These are phyloP conservation scores for Tragelaphus scriptus DNA, from an alignment of 2,113 vertebrate genomes.

Conservation along the genomic window DNA sequence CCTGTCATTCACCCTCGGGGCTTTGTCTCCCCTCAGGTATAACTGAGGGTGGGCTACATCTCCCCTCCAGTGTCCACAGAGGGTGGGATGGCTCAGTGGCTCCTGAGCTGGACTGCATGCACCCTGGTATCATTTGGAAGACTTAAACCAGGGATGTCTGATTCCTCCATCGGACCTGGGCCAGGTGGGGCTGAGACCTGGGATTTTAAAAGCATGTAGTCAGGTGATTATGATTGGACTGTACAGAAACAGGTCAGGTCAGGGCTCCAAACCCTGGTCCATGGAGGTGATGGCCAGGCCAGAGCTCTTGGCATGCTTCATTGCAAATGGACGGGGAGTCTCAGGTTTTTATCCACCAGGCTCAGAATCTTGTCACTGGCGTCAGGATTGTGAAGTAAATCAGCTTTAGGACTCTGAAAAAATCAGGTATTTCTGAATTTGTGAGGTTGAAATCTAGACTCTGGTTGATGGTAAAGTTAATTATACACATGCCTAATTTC, in stretches of 20 bases:
- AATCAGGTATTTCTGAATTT: neutral
- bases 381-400: neutral
- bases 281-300: neutral
- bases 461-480: neutral
- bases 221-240: neutral
- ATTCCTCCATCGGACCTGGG: neutral
- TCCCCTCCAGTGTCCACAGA: fast-evolving
- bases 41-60: fast-evolving
- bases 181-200: fast-evolving
- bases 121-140: neutral
- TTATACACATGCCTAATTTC: neutral
- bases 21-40: neutral
- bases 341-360: neutral
- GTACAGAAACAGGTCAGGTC: neutral
- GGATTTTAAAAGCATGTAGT: neutral
- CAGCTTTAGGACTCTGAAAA: neutral
- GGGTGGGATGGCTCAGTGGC: fast-evolving
- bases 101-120: neutral
- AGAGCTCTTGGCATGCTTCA: neutral
- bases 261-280: neutral
- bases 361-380: neutral
- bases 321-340: neutral
- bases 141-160: neutral
- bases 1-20: neutral
- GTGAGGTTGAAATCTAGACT: neutral